These are phyloP conservation scores for Matsumyia berberina DNA, from an alignment of 2,888 invertebrate genomes.

Conservation along the genomic window DNA sequence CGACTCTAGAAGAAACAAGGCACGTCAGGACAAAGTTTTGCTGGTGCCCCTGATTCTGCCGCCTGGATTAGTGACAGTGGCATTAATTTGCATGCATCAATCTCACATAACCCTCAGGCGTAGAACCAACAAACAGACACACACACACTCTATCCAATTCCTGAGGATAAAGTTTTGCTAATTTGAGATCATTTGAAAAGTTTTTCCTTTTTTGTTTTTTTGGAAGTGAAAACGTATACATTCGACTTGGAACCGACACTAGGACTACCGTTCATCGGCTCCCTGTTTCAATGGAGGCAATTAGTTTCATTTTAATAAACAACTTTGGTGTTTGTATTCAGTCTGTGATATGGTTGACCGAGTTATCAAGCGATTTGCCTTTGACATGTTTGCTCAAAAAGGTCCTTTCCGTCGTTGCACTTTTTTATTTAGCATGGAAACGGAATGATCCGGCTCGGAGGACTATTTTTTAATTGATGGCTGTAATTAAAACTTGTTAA, in stretches of 20 bases:
- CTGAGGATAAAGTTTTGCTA: conserved; percentile 65
- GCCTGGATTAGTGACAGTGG: conserved; percentile 63
- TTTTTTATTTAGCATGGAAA: background rate
- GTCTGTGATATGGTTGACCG: conserved; percentile 15
- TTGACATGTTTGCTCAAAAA: background rate
- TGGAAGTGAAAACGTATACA: conserved; percentile 44
- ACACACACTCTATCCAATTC: background rate
- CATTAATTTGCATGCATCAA: conserved; percentile 72
- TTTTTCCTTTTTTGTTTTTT: conserved; percentile 72
- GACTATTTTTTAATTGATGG: conserved; percentile 9
- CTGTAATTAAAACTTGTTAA: background rate
- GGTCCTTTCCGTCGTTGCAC: background rate
- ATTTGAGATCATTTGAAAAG: conserved; percentile 74
- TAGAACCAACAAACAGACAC: conserved; percentile 5
- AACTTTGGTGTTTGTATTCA: conserved; percentile 36
- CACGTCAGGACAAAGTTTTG: conserved; percentile 57
- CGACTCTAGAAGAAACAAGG: conserved; percentile 5
- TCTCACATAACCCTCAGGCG: conserved; percentile 39
- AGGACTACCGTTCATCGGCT: background rate
- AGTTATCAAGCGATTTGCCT: conserved; percentile 1
- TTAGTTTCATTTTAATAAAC: conserved; percentile 71
- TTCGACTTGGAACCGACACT: conserved; percentile 17
- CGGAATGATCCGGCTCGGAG: background rate
- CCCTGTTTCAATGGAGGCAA: conserved; percentile 49
- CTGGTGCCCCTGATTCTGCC: conserved; percentile 25